Percentiles rank a stretch among this genome's conserved stretches.
Evolutionary conservation across 2,888 invertebrate species (phyloP).

Genomic region (Poecilobothrus nobilitatus): DNA sequence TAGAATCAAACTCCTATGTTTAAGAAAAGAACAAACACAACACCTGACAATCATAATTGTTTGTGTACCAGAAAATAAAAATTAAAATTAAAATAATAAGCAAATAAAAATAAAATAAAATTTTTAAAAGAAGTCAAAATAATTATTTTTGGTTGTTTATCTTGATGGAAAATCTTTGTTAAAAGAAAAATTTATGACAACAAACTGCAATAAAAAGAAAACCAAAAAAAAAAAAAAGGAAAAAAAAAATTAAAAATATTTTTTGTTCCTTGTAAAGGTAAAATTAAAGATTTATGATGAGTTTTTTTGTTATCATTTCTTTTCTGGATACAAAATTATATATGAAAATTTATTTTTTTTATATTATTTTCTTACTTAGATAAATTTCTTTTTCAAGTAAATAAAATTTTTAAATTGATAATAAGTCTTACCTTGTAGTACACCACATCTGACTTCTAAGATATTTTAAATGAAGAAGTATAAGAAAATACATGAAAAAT

Average conservation of each 20-base stretch:
- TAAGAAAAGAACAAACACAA: neutral
- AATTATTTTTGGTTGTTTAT: neutral
- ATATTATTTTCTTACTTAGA: too few species aligned
- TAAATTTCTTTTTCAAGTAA: too few species aligned
- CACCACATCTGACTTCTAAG: too few species aligned
- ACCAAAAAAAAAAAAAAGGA: too few species aligned
- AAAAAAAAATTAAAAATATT: neutral
- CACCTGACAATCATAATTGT: neutral
- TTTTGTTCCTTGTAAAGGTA: too few species aligned
- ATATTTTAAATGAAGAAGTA: too few species aligned
- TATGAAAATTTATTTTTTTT: too few species aligned
- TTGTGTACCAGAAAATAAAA: neutral
- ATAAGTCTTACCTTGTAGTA: too few species aligned
- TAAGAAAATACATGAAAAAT: too few species aligned
- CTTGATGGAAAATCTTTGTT: conserved; percentile 4
- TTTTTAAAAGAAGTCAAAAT: neutral
- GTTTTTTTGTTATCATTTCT: neutral
- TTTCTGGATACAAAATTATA: too few species aligned
- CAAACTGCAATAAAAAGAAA: neutral
- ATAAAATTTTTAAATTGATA: too few species aligned
- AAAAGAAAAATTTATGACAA: neutral
- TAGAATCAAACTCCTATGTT: too few species aligned
- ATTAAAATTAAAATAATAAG: neutral
- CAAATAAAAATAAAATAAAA: neutral
- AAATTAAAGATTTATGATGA: neutral